These are phyloP conservation scores for Sarcophaga peregrina DNA, from an alignment of 1,140 invertebrate species.

Conservation along the genomic window DNA sequence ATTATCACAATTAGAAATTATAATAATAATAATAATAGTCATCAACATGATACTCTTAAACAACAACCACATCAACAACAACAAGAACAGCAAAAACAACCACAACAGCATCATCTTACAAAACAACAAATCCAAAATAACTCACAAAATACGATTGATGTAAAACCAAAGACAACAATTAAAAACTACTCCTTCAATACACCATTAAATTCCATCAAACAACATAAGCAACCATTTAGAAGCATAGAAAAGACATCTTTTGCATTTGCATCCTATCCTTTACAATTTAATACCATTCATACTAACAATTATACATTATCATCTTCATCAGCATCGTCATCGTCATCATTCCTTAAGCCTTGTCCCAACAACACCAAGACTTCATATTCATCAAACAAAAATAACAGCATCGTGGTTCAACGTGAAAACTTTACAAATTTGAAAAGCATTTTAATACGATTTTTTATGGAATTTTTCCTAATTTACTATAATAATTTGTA, in stretches of 20 bases:
- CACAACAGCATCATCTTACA: constrained; percentile 25
- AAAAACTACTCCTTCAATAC: constrained; percentile 20
- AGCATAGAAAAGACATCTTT: constrained; percentile 42
- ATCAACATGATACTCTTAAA: constrained; percentile 40
- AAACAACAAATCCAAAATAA: constrained; percentile 34
- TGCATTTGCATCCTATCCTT: constrained; percentile 2
- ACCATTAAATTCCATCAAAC: background rate
- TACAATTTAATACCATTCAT: constrained; percentile 17
- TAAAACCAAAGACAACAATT: constrained; percentile 21
- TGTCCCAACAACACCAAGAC: constrained; percentile 1
- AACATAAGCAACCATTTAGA: constrained; percentile 28
- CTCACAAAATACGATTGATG: constrained; percentile 25
- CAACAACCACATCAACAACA: constrained; percentile 44
- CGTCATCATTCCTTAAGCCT: constrained; percentile 37
- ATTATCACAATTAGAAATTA: constrained; percentile 58
- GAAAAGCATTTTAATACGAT: constrained; percentile 38
- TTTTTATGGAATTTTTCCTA: constrained; percentile 49
- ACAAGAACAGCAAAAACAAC: constrained; percentile 34
- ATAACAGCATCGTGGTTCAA: constrained; percentile 25
- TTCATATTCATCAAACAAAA: constrained; percentile 10
- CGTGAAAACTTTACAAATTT: constrained; percentile 34
- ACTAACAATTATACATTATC: constrained; percentile 23
- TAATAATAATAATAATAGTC: constrained; percentile 44
- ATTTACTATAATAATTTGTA: constrained; percentile 58
- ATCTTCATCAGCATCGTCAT: background rate